These are phyloP conservation scores for Tachycineta bicolor DNA, from an alignment of 2,113 vertebrate genomes.

Conservation along the genomic window DNA sequence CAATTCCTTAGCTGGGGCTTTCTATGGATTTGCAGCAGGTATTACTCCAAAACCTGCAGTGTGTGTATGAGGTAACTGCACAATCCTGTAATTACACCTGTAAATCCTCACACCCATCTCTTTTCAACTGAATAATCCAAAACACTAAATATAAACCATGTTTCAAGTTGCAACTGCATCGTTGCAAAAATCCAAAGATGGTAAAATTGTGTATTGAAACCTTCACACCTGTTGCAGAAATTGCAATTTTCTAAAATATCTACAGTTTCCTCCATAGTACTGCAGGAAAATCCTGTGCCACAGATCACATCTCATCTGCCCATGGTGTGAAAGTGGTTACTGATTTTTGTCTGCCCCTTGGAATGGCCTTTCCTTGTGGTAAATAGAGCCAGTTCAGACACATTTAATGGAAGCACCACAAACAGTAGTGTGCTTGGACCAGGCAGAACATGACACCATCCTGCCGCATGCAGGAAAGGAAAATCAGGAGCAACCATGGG, in stretches of 20 bases:
- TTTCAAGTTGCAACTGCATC: not conserved
- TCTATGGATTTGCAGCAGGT: not conserved
- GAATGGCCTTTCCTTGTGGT: not conserved
- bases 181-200: not conserved
- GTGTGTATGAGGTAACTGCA: not conserved
- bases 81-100: not conserved
- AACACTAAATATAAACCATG: not conserved
- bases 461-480: not conserved
- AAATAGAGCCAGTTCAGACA: not conserved
- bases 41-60: not conserved
- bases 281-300: not conserved
- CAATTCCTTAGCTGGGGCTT: not conserved
- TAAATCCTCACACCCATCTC: not conserved
- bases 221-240: not conserved
- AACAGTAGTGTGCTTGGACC: not conserved
- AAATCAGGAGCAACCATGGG: not conserved
- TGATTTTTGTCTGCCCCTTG: rapidly evolving
- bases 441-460: not conserved
- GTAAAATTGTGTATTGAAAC: not conserved
- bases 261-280: rapidly evolving
- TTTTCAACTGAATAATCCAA: not conserved
- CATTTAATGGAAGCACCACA: not conserved
- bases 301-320: not conserved
- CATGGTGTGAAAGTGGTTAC: not conserved
- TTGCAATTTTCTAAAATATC: not conserved